Percentiles rank a stretch among this genome's conserved stretches.
These are phyloP conservation scores for Nebria ingens DNA, from an alignment of 1,140 invertebrate genomes.

Conservation along the genomic window DNA sequence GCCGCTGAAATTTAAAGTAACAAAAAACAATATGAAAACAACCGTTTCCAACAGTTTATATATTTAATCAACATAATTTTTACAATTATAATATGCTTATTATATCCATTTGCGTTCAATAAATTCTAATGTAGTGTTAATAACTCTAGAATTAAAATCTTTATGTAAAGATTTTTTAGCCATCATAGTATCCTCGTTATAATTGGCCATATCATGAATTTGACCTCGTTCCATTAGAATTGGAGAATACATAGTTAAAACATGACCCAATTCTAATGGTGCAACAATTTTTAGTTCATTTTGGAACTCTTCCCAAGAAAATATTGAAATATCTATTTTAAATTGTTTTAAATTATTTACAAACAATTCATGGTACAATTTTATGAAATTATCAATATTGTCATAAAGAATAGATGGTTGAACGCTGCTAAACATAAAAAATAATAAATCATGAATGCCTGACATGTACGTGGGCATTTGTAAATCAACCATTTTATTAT, in stretches of 20 bases:
- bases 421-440: constrained; percentile 46
- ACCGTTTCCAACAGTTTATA: too few relatives aligned
- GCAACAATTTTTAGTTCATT: constrained; percentile 26
- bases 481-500: constrained; percentile 51
- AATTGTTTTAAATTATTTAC: constrained; percentile 30
- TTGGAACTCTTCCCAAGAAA: constrained; percentile 26
- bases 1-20: too few relatives aligned
- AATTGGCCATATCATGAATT: constrained; percentile 28
- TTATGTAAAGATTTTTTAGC: not conserved
- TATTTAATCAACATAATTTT: too few relatives aligned
- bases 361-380: constrained; percentile 42
- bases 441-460: constrained; percentile 43
- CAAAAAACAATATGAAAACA: too few relatives aligned
- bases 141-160: not conserved
- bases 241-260: constrained; percentile 31
- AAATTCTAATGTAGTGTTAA: not conserved
- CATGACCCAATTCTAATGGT: constrained; percentile 29
- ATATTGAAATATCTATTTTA: constrained; percentile 23
- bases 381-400: constrained; percentile 38
- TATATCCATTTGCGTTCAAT: not conserved
- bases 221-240: constrained; percentile 31
- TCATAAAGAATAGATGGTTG: constrained; percentile 31
- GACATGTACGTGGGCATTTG: constrained; percentile 45
- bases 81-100: too few relatives aligned
- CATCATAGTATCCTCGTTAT: not conserved